Base-by-base conservation (phyloP, 2,113 vertebrate genomes). In the Bufo bufo region DNA sequence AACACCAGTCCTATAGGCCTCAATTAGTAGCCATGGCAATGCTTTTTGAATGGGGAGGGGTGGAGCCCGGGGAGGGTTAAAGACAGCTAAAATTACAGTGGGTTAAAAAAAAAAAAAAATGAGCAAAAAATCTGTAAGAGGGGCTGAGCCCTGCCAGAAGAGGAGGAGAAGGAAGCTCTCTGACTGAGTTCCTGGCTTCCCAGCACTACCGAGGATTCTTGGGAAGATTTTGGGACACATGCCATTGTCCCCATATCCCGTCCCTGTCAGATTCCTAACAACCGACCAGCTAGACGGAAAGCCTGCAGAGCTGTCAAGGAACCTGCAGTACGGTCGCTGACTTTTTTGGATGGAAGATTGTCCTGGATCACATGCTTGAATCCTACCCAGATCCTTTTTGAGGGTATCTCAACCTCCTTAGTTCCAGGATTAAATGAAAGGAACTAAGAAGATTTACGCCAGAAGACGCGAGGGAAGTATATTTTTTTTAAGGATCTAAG, bases 1-100 rank as follows among this genome's bases (percentile, higher is more conserved):
- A 84, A 61, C 87, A 49, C 19, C 66, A 52, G 74, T 66, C 82
- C 82, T 78, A 52, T 78, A 89, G 72, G 81, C 59, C 82, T 89
- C 59, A 66, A 89, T 89, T 89, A 89, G 87, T 89, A 84, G 72
- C 87, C 74, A 89, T 89, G 87, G 82, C 17, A 47, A 89, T 84
- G 72, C 72, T 84, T 89, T 84, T 78, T 89, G 87, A 89, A 89
- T 84, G 87, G 87, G 87, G 58, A 63, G 80, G 71, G 56, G 79
- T 59, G 79, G 50, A 80, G 59, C 13, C 23, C 20, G 61, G 77
- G 87, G 58, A 66, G 87, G 59, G 59, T 58, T 58, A 69, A 77
- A 66, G 75, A 61, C 87, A 89, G 87, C 87, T 89, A 89, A 89
- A 89, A 89, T 89, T 89, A 89, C 87, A 89, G 87, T 56, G 87